Conservation (phyloP, 1,140 invertebrate genomes). For the Cherax quadricarinatus region DNA sequence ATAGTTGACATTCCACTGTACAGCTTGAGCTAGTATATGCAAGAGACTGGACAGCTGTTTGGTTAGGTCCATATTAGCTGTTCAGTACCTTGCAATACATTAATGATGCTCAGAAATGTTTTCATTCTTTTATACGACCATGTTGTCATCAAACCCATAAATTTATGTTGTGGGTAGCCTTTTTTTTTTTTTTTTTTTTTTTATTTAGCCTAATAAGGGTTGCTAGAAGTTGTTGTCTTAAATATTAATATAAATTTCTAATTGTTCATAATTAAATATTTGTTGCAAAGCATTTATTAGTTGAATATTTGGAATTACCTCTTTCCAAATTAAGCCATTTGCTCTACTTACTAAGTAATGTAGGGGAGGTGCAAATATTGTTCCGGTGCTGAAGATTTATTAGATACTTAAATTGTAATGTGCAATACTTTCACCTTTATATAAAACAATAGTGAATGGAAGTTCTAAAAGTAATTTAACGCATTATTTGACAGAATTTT, state of each 20-base stretch:
- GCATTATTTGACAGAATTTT: not conserved
- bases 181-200: not conserved
- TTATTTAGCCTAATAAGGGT: conserved; percentile 24
- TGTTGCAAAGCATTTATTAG: not conserved
- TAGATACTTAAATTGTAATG: not conserved
- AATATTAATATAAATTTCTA: not conserved
- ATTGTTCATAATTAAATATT: not conserved
- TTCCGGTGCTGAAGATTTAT: not conserved
- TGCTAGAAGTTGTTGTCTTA: not conserved
- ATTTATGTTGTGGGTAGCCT: not conserved
- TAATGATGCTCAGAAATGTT: not conserved
- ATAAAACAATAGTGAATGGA: not conserved
- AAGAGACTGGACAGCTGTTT: conserved; percentile 32
- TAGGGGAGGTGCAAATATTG: not conserved
- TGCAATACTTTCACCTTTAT: not conserved
- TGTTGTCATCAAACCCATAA: conserved; percentile 4
- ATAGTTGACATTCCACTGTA: conserved; percentile 60
- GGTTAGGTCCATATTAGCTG: not conserved
- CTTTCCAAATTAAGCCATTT: not conserved
- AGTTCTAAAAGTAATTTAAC: not conserved
- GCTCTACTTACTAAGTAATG: not conserved
- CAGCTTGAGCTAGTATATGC: conserved; percentile 8
- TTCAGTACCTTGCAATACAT: conserved; percentile 23
- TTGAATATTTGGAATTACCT: not conserved
- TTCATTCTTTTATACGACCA: conserved; percentile 35